Evolutionary conservation across 2,888 invertebrate species (phyloP).

Genomic region (Ophion obscuratus): DNA sequence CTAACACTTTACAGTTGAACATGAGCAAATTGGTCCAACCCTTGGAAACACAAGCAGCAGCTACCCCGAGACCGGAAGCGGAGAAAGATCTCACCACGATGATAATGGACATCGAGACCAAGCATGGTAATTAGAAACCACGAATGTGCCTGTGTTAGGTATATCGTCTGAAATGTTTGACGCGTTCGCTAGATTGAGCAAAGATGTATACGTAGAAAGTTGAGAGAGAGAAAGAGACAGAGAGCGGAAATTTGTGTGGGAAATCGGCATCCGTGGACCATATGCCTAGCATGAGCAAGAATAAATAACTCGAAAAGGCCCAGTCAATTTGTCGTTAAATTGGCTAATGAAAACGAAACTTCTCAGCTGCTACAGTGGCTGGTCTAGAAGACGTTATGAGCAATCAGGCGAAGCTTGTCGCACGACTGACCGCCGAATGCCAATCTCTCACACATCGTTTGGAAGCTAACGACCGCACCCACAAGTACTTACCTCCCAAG

Average conservation of each 20-base stretch:
- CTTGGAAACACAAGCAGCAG: conserved; percentile 70
- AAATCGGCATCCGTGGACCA: conserved; percentile 81
- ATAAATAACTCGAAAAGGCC: conserved; percentile 30
- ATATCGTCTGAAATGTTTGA: conserved; percentile 77
- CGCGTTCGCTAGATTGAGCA: conserved; percentile 33
- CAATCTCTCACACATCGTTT: conserved; percentile 94
- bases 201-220: conserved; percentile 23
- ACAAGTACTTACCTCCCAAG: conserved; percentile 88
- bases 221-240: background rate
- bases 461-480: conserved; percentile 94
- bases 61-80: conserved; percentile 70
- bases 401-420: conserved; percentile 96
- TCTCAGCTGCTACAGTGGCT: conserved; percentile 94
- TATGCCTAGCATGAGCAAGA: conserved; percentile 82
- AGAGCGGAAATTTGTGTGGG: conserved; percentile 76
- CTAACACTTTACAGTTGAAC: conserved; percentile 76
- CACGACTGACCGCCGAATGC: conserved; percentile 95
- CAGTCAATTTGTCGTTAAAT: conserved; percentile 75
- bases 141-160: conserved; percentile 81
- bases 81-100: conserved; percentile 91
- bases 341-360: conserved; percentile 76
- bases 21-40: conserved; percentile 80
- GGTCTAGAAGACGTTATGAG: conserved; percentile 95
- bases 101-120: conserved; percentile 92
- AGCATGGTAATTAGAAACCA: conserved; percentile 89